Evolutionary conservation across 2,797 vertebrate species (phyloP).

Genomic region (Cygnus olor): DNA sequence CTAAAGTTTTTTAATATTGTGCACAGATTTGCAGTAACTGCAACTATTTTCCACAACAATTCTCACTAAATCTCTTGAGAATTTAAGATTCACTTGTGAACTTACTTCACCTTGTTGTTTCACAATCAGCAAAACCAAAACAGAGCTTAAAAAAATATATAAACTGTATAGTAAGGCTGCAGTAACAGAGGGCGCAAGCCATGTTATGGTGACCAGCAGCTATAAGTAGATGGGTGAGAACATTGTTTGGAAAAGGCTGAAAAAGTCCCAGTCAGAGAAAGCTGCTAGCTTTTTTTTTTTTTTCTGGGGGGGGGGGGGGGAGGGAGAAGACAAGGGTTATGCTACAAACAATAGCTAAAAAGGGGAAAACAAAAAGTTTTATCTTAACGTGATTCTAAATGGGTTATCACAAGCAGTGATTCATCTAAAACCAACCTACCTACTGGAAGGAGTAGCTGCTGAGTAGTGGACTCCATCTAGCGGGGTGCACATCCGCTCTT

Average conservation of each 20-base stretch:
- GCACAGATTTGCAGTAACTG: background rate
- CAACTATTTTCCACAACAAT: background rate
- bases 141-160: background rate
- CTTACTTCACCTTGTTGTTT: background rate
- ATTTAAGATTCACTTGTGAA: background rate
- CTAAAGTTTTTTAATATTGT: background rate
- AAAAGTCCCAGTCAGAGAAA: background rate
- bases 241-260: background rate
- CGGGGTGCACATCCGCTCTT: slow-evolving; percentile 80
- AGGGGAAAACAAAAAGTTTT: background rate
- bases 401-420: background rate
- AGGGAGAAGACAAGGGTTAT: background rate
- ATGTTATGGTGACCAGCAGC: background rate
- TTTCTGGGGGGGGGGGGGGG: too few species aligned
- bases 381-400: background rate
- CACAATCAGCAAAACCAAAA: background rate
- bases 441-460: slow-evolving; percentile 88
- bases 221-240: background rate
- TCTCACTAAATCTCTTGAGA: background rate
- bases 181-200: background rate
- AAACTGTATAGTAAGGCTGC: background rate
- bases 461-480: slow-evolving; percentile 80
- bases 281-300: background rate
- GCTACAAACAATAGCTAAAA: background rate
- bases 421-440: slow-evolving; percentile 74